A percentile compares a stretch with the other conserved stretches of the same genome.
phyloP scores from a whole-genome alignment of 2,113 vertebrate species.

The Cercocebus atys region DNA sequence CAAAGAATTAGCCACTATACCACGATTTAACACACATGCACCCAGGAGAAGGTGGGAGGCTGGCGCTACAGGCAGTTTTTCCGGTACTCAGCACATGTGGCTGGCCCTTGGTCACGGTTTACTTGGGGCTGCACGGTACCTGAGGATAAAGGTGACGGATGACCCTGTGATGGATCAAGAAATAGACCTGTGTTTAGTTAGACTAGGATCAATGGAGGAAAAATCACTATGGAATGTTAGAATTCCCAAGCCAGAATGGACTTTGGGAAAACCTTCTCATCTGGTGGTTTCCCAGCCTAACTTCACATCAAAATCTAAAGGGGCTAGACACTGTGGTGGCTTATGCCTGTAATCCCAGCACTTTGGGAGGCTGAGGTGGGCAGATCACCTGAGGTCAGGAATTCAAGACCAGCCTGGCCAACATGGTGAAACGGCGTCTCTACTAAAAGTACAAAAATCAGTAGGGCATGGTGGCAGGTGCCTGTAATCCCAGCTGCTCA shows the following conservation, averaged over 20 bases:
- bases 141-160: not conserved
- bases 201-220: not conserved
- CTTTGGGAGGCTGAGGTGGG: no score
- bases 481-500: no score
- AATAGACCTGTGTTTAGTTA: not conserved
- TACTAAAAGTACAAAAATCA: no score
- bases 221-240: fast-evolving
- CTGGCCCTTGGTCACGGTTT: not conserved
- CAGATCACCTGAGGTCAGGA: no score
- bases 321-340: no score
- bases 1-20: slow-evolving; percentile 89
- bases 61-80: not conserved
- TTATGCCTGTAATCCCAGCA: no score
- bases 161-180: not conserved
- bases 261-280: not conserved
- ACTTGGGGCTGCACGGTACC: not conserved
- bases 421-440: no score
- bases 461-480: no score
- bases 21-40: slow-evolving; percentile 32
- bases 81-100: not conserved
- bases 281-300: not conserved
- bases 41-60: not conserved
- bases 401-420: no score
- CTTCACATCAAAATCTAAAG: not conserved
- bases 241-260: not conserved